phyloP scores from a whole-genome alignment of 1,140 invertebrate genomes.

The Dicyema japonicum region DNA sequence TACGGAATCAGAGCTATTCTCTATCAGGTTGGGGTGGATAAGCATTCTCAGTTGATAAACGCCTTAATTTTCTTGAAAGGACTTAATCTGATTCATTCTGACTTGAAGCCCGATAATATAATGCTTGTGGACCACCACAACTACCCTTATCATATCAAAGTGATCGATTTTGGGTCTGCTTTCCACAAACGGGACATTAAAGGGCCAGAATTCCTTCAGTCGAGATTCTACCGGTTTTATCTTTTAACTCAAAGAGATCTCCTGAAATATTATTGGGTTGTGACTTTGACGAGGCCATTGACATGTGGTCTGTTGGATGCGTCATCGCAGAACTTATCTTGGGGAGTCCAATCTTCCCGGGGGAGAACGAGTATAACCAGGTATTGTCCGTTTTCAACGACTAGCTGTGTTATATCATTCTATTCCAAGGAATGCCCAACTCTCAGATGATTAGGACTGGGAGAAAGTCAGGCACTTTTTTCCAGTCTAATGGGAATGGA shows the following conservation, averaged over 20 bases:
- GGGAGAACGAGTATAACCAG: conserved; percentile 73
- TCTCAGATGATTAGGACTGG: too few relatives aligned
- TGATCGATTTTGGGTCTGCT: conserved; percentile 91
- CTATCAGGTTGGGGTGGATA: too few relatives aligned
- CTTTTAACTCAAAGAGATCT: too few relatives aligned
- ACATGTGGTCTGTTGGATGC: conserved; percentile 30
- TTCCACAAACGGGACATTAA: conserved; percentile 90
- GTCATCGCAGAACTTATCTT: conserved; percentile 96
- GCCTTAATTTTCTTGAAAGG: too few relatives aligned
- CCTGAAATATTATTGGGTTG: conserved; percentile 21
- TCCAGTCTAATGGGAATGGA: too few relatives aligned
- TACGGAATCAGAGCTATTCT: too few relatives aligned
- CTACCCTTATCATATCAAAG: conserved; percentile 95
- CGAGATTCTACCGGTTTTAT: conserved; percentile 62
- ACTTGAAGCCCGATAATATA: conserved; percentile 98
- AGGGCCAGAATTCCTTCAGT: conserved; percentile 99
- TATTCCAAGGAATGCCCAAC: too few relatives aligned
- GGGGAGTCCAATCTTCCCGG: conserved; percentile 72
- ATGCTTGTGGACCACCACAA: conserved; percentile 91
- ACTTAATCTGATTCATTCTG: conserved; percentile 99
- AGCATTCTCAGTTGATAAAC: too few relatives aligned
- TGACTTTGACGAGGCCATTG: conserved; percentile 21
- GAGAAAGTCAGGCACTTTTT: too few relatives aligned
- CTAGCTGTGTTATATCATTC: too few relatives aligned
- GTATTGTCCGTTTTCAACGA: too few relatives aligned